Percentiles rank a stretch among this genome's conserved stretches.
Conservation (phyloP, 1,140 invertebrate species). For the Neuroterus valhalla region DNA sequence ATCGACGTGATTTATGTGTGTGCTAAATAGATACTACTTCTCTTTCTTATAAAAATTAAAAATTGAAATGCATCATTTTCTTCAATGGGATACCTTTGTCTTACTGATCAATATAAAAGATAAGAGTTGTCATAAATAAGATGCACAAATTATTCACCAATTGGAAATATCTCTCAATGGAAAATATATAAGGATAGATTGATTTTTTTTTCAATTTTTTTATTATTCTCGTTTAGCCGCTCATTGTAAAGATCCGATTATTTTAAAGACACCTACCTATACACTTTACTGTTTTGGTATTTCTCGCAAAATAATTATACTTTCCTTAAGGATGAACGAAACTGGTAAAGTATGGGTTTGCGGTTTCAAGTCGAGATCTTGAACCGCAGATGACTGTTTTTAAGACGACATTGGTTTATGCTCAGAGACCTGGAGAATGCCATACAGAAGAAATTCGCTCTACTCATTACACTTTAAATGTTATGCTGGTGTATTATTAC, state of each 20-base stretch:
- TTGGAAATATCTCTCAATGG: too few species aligned
- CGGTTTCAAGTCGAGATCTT: slow-evolving; percentile 20
- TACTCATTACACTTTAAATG: not conserved
- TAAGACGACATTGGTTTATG: slow-evolving; percentile 26
- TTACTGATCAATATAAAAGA: not conserved
- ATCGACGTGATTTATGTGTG: not conserved
- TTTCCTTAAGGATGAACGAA: slow-evolving; percentile 15
- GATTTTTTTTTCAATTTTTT: too few species aligned
- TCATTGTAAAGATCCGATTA: too few species aligned
- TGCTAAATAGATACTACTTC: not conserved
- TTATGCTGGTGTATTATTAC: too few species aligned
- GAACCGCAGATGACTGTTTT: slow-evolving; percentile 25
- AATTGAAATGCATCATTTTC: not conserved
- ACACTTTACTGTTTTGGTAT: slow-evolving; percentile 17
- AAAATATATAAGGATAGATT: too few species aligned
- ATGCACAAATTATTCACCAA: not conserved
- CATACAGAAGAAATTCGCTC: not conserved
- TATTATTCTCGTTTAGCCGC: too few species aligned
- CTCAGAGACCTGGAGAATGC: not conserved
- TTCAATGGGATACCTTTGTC: too few species aligned
- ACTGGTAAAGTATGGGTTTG: slow-evolving; percentile 26
- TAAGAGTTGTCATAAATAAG: not conserved
- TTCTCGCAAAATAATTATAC: slow-evolving; percentile 19
- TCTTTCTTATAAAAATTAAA: not conserved
- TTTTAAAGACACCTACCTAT: not conserved